Base-by-base conservation (phyloP, 2,113 vertebrate genomes). In the Ondatra zibethicus region DNA sequence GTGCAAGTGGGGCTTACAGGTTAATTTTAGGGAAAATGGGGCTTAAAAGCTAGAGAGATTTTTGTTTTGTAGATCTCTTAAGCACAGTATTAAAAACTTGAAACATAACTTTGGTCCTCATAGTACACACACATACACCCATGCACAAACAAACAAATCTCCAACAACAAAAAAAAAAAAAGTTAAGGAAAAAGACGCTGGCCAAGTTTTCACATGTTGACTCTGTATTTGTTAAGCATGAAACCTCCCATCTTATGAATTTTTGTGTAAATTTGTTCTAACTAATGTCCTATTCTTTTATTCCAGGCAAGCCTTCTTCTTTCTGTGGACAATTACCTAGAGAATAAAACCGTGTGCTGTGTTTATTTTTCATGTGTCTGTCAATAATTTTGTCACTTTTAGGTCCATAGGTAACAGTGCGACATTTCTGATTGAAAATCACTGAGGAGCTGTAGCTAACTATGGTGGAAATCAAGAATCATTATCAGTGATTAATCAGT, bases 181-280 rank as follows among this genome's bases (percentile, higher is more conserved):
- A 76, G 94, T 96, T 93, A 94, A 92, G 27, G 50, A 39, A 52
- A 45, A 94, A 91, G 33, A 94, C 88, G 70, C 36, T 68, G 89
- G 6, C 21, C 73, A 94, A 39, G 3, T 19, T 66, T 36, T 47
- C 17, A 68, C 10, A 68, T 68, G 42, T 31, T 65, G 4, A 11
- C 27, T 85, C 16, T 21, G 0, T 42, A 63, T 31, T 63, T 63
- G 25, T 84, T 85, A 82, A 4, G 23, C 25, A 75, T 89, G 42
- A 94, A 97, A 89, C 3, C 9, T 70, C 9, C 75, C 33, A 17
- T 78, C 10, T 81, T 91, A 1, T 82, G 47, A 82, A 19, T 45
- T 58, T 1, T 91, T 61, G 1, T 77, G 7, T 47, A n/a, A 82
- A 89, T 47, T 36, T 76, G 86, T 95, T 75, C 47, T 80, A 80